phyloP scores from a whole-genome alignment of 2,888 invertebrate species.

The Leucophenga maculata region DNA sequence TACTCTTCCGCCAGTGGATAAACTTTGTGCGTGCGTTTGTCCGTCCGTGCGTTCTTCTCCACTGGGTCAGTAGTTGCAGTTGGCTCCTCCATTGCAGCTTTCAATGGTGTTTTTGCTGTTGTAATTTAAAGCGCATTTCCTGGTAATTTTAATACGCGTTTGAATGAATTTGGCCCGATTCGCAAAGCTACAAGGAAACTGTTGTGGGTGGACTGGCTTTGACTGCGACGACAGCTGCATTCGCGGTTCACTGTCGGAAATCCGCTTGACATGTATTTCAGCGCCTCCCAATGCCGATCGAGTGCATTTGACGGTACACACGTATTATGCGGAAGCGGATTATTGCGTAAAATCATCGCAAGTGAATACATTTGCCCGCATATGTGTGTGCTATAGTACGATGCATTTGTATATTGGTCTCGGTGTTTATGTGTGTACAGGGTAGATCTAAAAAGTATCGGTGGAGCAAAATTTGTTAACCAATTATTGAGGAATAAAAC shows the following conservation, averaged over 20 bases:
- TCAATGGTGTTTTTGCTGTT: slow-evolving; percentile 43
- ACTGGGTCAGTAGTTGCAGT: slow-evolving; percentile 57
- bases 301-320: background rate
- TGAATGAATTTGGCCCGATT: slow-evolving; percentile 45
- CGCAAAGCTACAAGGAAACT: background rate
- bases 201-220: background rate
- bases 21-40: background rate
- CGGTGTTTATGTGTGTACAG: slow-evolving; percentile 24
- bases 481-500: no score
- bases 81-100: background rate
- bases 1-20: background rate
- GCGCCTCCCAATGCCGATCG: slow-evolving; percentile 4
- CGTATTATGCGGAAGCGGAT: slow-evolving; percentile 13
- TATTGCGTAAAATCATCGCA: slow-evolving; percentile 10
- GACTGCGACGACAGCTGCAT: slow-evolving; percentile 14
- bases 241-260: slow-evolving; percentile 50
- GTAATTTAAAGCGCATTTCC: slow-evolving; percentile 62
- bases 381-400: slow-evolving; percentile 23
- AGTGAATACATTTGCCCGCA: background rate
- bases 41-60: slow-evolving; percentile 26
- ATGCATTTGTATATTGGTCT: slow-evolving; percentile 13
- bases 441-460: no score
- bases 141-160: slow-evolving; percentile 62
- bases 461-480: no score
- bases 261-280: slow-evolving; percentile 44